phyloP scores from a whole-genome alignment of 2,113 vertebrate genomes.

The Phainopepla nitens region DNA sequence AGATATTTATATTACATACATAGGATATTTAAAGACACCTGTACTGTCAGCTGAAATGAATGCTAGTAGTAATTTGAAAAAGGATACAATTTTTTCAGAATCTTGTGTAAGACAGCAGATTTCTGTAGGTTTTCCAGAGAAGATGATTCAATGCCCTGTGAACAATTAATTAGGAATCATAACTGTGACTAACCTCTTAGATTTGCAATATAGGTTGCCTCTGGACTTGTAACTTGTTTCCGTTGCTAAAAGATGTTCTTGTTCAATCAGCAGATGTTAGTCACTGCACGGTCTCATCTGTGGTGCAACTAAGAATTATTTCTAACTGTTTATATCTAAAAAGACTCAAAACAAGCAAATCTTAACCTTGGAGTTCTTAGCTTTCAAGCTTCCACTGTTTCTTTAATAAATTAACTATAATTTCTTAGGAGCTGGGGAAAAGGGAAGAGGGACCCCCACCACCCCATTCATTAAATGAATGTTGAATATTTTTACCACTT shows the following conservation, averaged over 20 bases:
- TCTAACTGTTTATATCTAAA: neutral
- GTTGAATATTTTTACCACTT: neutral
- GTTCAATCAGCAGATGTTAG: neutral
- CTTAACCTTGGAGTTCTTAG: neutral
- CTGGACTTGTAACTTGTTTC: neutral
- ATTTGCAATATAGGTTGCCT: neutral
- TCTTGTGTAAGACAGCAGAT: neutral
- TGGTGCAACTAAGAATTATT: neutral
- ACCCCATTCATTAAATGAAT: neutral
- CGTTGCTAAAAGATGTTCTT: neutral
- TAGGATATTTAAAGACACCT: neutral
- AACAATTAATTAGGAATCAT: neutral
- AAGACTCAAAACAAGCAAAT: neutral
- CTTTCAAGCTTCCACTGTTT: neutral
- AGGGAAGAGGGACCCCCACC: accelerated
- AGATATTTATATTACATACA: too few relatives aligned
- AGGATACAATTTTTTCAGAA: neutral
- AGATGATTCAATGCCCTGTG: neutral
- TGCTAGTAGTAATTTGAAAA: neutral
- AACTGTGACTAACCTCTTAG: neutral
- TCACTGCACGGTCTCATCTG: neutral
- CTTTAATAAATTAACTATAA: neutral
- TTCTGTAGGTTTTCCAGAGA: neutral
- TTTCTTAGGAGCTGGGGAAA: neutral
- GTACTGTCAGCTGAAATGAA: neutral